A percentile compares a stretch with the other conserved stretches of the same genome.
phyloP scores from a whole-genome alignment of 2,113 vertebrate genomes.

The Xiphorhynchus elegans region DNA sequence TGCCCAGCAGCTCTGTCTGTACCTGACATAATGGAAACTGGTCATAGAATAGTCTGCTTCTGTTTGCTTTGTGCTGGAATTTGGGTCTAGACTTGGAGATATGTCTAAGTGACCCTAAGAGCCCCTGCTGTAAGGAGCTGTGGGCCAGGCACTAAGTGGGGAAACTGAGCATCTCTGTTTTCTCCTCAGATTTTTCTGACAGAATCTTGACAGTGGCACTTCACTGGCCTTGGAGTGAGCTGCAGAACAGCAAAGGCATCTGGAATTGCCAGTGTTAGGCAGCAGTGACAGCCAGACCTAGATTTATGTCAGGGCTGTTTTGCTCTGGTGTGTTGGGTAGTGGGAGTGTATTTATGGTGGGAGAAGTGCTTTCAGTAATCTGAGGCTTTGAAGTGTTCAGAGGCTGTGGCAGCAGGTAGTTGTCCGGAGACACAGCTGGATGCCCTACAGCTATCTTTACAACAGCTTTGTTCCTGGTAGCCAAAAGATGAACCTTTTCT shows the following conservation, averaged over 20 bases:
- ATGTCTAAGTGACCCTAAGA: background rate
- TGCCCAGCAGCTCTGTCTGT: background rate
- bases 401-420: slow-evolving; percentile 32
- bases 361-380: background rate
- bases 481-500: background rate
- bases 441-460: slow-evolving; percentile 39
- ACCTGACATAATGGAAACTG: background rate
- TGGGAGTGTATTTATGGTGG: background rate
- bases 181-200: slow-evolving; percentile 2
- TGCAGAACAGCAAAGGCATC: background rate
- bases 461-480: background rate
- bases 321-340: slow-evolving; percentile 19
- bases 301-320: background rate
- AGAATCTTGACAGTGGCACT: slow-evolving; percentile 29
- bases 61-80: background rate
- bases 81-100: background rate
- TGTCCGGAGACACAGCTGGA: slow-evolving; percentile 29
- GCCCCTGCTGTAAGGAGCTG: background rate
- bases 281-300: background rate
- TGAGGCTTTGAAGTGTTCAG: slow-evolving; percentile 37
- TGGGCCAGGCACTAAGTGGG: background rate
- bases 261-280: background rate
- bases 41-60: background rate
- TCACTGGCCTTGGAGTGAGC: background rate
- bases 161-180: background rate